phyloP scores from a whole-genome alignment of 64 coral and sea anemone genomes.

The Dendronephthya gigantea region DNA sequence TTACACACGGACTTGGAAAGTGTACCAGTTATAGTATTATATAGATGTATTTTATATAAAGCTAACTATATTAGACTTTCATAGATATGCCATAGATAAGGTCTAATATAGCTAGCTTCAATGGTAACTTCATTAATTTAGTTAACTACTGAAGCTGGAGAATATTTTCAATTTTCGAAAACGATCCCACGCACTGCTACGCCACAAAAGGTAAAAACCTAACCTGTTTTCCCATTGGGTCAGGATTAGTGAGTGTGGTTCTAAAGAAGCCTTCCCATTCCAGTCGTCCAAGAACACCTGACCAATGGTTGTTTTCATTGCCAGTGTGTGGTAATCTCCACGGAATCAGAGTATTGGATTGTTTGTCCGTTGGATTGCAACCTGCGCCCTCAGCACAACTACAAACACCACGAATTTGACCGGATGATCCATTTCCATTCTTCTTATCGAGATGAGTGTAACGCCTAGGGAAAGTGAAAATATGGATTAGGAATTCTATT shows the following conservation, averaged over 20 bases:
- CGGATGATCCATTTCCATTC: slow-evolving; percentile 52
- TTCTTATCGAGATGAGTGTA: slow-evolving; percentile 76
- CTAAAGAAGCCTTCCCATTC: slow-evolving; percentile 91
- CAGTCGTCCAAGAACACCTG: slow-evolving; percentile 65
- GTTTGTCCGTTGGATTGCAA: slow-evolving; percentile 62
- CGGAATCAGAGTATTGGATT: slow-evolving; percentile 71
- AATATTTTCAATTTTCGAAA: no score
- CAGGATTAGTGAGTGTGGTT: slow-evolving; percentile 76
- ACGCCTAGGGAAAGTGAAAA: slow-evolving; percentile 29
- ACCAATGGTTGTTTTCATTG: slow-evolving; percentile 82
- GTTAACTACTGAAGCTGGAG: no score
- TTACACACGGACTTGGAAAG: no score
- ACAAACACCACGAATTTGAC: slow-evolving; percentile 62
- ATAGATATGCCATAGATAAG: no score
- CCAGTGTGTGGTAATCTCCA: slow-evolving; percentile 85
- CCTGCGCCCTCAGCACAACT: slow-evolving; percentile 60
- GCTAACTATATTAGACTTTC: no score
- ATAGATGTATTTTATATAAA: no score
- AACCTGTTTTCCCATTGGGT: slow-evolving; percentile 88
- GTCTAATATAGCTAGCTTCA: no score
- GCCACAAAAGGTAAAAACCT: no score
- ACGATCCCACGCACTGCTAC: no score
- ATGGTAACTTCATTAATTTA: no score
- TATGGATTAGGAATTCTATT: not conserved
- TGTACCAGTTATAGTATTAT: no score